Evolutionary conservation across 2,113 vertebrate species (phyloP).

Genomic region (Sceloporus tristichus): DNA sequence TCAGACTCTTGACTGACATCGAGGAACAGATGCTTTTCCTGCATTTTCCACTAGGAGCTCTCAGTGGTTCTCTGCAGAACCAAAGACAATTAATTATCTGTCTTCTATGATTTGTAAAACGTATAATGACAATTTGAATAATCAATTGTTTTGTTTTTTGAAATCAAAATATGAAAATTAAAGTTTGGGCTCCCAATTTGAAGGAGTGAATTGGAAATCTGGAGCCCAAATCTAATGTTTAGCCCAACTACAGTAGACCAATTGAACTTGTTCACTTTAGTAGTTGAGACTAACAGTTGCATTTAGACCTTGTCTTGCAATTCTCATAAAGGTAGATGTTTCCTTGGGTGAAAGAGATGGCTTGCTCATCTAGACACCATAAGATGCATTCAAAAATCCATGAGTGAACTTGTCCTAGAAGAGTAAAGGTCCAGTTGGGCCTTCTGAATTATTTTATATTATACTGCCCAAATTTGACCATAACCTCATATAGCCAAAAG

Average conservation of each 20-base stretch:
- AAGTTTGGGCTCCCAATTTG: not conserved
- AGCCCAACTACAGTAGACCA: too few relatives aligned
- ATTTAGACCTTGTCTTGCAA: too few relatives aligned
- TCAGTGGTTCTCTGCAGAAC: not conserved
- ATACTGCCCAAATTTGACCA: not conserved
- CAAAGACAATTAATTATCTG: not conserved
- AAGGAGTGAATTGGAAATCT: not conserved
- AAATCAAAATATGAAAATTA: not conserved
- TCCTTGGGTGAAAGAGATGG: not conserved
- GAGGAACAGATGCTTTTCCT: not conserved
- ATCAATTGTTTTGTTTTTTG: not conserved
- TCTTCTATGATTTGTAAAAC: not conserved
- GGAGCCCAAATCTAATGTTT: too few relatives aligned
- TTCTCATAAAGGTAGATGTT: not conserved
- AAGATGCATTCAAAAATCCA: not conserved
- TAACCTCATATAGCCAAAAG: too few relatives aligned
- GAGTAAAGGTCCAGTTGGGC: not conserved
- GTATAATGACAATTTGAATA: not conserved
- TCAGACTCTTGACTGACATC: not conserved
- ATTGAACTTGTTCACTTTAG: too few relatives aligned
- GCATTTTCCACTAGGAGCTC: not conserved
- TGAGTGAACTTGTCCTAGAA: not conserved
- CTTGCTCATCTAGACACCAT: not conserved
- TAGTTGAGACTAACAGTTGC: too few relatives aligned
- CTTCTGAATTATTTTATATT: not conserved